Evolutionary conservation across 1,140 invertebrate genomes (phyloP), one percentile per base, ranked within the genome.

Genomic region (Lepidotrigona ventralis): DNA sequence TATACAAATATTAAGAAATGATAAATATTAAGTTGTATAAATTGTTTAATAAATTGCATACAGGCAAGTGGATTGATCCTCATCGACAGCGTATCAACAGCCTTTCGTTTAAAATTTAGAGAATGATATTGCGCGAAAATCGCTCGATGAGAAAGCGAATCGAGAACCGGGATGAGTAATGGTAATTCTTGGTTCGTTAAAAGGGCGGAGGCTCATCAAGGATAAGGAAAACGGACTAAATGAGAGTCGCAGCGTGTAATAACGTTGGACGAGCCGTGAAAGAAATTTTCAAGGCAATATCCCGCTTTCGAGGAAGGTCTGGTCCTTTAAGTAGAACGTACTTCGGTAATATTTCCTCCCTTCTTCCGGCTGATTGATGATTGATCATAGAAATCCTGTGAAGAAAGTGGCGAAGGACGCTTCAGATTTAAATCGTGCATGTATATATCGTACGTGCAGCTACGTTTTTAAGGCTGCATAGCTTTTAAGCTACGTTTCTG

Each of bases 161-260:
- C 29, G 26, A n/a, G 60, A 75, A 75, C 39, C 21, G 23, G 29
- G 26, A 56, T 46, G 51, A 21, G 54, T 26, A 15, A 60, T 60
- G 29, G 56, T 81, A 56, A 75, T 75, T 81, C 53, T 68, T 68
- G 53, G 1, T 68, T 66, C 63, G 73, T 82, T 74, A 46, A 82
- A 82, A 26, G 17, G 51, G 54, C 4, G 23, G 63, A 39, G 5
- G 21, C 14, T 46, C 51, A 3, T 33, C 53, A 46, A 58, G 53
- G 8, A 14, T 69, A 75, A 81, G 51, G 21, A 56, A 58, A 19
- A 64, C 26, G 54, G 39, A 4, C 46, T 73, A 73, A 81, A 54
- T 53, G 79, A 81, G 56, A 71, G 29, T 58, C 26, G 53, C 33
- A 70, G 23, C 33, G 33, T 71, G 54, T 60, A 79, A 79, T 79